phyloP scores from a whole-genome alignment of 2,113 vertebrate species.

The Istiophorus platypterus region DNA sequence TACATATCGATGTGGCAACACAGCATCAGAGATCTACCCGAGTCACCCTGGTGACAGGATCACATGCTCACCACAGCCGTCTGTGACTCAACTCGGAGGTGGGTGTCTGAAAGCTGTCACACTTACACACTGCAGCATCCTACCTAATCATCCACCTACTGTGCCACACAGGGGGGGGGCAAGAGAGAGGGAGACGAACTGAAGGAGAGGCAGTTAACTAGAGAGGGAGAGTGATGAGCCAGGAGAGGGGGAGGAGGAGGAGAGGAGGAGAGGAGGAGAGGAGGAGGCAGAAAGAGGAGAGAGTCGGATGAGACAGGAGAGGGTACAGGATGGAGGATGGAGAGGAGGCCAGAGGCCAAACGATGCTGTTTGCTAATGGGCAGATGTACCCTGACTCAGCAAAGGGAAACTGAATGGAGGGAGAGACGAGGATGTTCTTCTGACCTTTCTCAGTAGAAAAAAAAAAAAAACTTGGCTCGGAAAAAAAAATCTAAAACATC shows the following conservation, averaged over 20 bases:
- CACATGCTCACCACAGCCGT: constrained; percentile 75
- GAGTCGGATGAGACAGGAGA: constrained; percentile 42
- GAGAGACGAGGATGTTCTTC: constrained; percentile 44
- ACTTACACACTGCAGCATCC: constrained; percentile 80
- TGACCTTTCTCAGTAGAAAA: constrained; percentile 19
- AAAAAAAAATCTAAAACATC: too few relatives aligned
- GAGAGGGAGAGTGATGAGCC: constrained; percentile 52
- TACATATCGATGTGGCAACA: constrained; percentile 56
- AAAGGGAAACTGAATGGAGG: constrained; percentile 59
- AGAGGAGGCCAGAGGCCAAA: constrained; percentile 39
- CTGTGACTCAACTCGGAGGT: constrained; percentile 81
- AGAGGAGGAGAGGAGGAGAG: constrained; percentile 21
- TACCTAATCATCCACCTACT: constrained; percentile 84
- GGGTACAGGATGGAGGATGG: constrained; percentile 37
- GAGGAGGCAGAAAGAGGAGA: constrained; percentile 11
- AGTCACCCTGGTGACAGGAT: constrained; percentile 83
- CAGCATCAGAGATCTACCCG: constrained; percentile 73
- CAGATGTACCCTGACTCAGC: constrained; percentile 80
- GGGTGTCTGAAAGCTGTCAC: constrained; percentile 83
- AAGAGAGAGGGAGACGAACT: constrained; percentile 65
- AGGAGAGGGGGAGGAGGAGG: constrained; percentile 37
- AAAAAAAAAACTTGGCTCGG: too few relatives aligned
- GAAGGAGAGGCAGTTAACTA: constrained; percentile 71
- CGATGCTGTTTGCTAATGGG: constrained; percentile 64
- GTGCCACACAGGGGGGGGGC: constrained; percentile 71